Conservation (phyloP, 2,113 vertebrate genomes). For the Nycticryphes semicollaris region DNA sequence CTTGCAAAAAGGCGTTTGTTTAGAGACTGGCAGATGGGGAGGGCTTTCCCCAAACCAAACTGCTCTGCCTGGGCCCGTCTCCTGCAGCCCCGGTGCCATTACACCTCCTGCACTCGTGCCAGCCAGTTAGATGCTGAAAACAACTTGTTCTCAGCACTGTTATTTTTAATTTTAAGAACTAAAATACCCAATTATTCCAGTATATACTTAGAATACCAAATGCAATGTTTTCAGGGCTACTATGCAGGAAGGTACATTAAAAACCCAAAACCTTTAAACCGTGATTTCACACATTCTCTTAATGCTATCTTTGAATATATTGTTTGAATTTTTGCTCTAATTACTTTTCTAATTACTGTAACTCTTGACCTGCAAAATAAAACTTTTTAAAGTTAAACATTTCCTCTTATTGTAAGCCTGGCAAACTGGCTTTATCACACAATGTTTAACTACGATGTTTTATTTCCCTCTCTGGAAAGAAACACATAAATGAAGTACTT, state of each 20-base stretch:
- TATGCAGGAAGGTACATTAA: neutral
- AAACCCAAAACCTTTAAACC: neutral
- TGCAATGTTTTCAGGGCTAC: neutral
- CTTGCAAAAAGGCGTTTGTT: neutral
- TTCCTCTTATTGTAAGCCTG: neutral
- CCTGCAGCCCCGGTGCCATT: neutral
- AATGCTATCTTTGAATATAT: neutral
- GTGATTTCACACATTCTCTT: neutral
- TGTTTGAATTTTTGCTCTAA: neutral
- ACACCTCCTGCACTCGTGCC: neutral
- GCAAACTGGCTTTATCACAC: neutral
- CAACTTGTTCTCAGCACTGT: neutral
- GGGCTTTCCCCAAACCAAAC: neutral
- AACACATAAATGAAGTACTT: neutral
- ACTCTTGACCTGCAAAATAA: neutral
- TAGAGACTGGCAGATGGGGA: neutral
- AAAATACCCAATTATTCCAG: neutral
- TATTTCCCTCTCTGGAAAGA: neutral
- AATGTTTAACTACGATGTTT: neutral
- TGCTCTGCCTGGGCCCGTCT: neutral
- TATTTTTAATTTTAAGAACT: neutral
- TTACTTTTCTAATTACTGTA: neutral
- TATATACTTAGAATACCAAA: neutral
- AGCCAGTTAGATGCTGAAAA: neutral
- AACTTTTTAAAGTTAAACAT: neutral